phyloP scores from a whole-genome alignment of 2,888 invertebrate genomes.

The Pteria penguin region DNA sequence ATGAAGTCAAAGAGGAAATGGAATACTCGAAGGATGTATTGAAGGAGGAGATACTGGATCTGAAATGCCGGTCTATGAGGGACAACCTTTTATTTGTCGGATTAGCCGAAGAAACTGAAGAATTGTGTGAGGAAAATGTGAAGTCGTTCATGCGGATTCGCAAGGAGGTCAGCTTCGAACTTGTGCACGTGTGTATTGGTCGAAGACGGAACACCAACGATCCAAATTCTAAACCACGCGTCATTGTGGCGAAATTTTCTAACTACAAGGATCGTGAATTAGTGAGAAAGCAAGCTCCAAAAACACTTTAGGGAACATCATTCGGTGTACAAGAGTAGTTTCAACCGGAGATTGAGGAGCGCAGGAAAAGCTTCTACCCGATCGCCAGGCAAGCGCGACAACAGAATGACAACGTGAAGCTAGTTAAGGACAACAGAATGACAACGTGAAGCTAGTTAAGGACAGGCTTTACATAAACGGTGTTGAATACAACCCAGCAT shows the following conservation, averaged over 20 bases:
- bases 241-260: too few relatives aligned
- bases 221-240: conserved; percentile 24
- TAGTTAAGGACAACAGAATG: too few relatives aligned
- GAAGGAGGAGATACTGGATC: conserved; percentile 30
- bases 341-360: conserved; percentile 37
- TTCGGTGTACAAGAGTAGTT: conserved; percentile 37
- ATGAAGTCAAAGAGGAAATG: conserved; percentile 1
- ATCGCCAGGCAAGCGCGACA: conserved; percentile 19
- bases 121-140: conserved; percentile 37
- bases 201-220: conserved; percentile 20
- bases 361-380: conserved; percentile 32
- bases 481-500: not conserved
- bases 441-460: not conserved
- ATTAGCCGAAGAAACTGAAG: conserved; percentile 26
- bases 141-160: conserved; percentile 17
- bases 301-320: conserved; percentile 24
- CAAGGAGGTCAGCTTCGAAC: conserved; percentile 21
- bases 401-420: conserved; percentile 2
- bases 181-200: conserved; percentile 28
- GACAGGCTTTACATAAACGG: not conserved
- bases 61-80: conserved; percentile 40
- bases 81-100: conserved; percentile 34
- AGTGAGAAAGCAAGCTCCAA: conserved; percentile 17
- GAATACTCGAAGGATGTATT: conserved; percentile 2
- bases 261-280: too few relatives aligned